phyloP scores from a whole-genome alignment of 35 echinoderm and acorn worm genomes.

The Ptychodera flava region DNA sequence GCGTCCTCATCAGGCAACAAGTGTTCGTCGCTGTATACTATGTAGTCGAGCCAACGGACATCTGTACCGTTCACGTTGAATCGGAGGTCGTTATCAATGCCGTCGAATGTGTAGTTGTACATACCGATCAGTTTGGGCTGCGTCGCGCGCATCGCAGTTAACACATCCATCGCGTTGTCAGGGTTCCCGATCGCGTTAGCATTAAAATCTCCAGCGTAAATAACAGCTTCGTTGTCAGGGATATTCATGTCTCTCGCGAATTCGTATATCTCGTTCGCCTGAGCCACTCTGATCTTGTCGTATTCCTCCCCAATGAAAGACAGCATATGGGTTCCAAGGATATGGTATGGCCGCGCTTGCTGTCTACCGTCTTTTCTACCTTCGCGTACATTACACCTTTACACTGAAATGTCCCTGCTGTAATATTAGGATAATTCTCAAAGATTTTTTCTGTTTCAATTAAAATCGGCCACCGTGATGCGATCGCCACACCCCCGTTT shows the following conservation, averaged over 20 bases:
- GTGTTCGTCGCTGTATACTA: constrained; percentile 54
- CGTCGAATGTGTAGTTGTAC: no score
- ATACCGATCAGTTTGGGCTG: no score
- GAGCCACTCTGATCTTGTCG: constrained; percentile 12
- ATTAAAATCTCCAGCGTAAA: constrained; percentile 64
- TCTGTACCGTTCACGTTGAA: constrained; percentile 14
- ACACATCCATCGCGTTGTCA: constrained; percentile 14
- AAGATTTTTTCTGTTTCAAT: constrained; percentile 6
- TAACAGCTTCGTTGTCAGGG: constrained; percentile 39
- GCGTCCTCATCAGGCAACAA: constrained; percentile 29
- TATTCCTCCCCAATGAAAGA: constrained; percentile 22
- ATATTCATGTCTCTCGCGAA: constrained; percentile 38
- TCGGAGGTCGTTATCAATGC: no score
- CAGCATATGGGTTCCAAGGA: constrained; percentile 67
- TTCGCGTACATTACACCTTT: constrained; percentile 55
- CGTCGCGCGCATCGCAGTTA: no score
- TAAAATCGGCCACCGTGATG: constrained; percentile 38
- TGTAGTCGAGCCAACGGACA: constrained; percentile 67
- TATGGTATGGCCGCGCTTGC: constrained; percentile 17
- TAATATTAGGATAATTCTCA: background rate
- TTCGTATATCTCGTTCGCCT: constrained; percentile 40
- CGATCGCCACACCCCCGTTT: constrained; percentile 46
- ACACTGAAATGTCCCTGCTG: constrained; percentile 1
- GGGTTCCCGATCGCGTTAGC: constrained; percentile 24
- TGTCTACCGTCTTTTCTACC: constrained; percentile 34